A percentile compares a stretch with the other conserved stretches of the same genome.
phyloP scores from a whole-genome alignment of 2,888 invertebrate species.

The Embidobia sp. region DNA sequence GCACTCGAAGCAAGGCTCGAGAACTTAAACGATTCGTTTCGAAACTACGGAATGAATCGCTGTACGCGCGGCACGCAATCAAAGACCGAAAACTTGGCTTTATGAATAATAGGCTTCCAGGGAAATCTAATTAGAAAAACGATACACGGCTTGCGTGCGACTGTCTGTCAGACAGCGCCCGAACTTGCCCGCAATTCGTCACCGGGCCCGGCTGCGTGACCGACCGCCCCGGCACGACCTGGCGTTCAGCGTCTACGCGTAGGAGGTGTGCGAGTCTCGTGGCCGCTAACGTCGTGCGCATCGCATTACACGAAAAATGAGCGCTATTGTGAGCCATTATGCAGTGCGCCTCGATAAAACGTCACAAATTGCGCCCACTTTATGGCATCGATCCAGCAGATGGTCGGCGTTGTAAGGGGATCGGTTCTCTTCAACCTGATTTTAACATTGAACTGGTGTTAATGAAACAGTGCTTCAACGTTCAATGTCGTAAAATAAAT shows the following conservation, averaged over 20 bases:
- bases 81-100: constrained; percentile 49
- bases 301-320: constrained; percentile 42
- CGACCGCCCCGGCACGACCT: constrained; percentile 30
- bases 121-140: constrained; percentile 60
- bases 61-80: constrained; percentile 53
- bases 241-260: constrained; percentile 28
- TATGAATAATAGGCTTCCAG: constrained; percentile 56
- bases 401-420: too few relatives aligned
- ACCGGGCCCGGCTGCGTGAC: constrained; percentile 42
- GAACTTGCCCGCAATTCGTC: constrained; percentile 46
- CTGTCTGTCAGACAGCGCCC: constrained; percentile 29
- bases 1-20: constrained; percentile 26
- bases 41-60: constrained; percentile 38
- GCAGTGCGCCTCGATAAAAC: constrained; percentile 29
- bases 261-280: constrained; percentile 35
- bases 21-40: constrained; percentile 46
- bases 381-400: constrained; percentile 1
- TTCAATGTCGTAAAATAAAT: too few relatives aligned
- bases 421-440: too few relatives aligned
- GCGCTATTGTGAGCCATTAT: constrained; percentile 17
- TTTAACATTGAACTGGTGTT: too few relatives aligned
- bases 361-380: constrained; percentile 26
- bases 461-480: too few relatives aligned
- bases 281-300: constrained; percentile 24
- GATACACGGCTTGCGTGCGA: constrained; percentile 52